Percentiles rank a stretch among this genome's conserved stretches.
phyloP scores from a whole-genome alignment of 2,113 vertebrate genomes.

The Ptilonorhynchus violaceus region DNA sequence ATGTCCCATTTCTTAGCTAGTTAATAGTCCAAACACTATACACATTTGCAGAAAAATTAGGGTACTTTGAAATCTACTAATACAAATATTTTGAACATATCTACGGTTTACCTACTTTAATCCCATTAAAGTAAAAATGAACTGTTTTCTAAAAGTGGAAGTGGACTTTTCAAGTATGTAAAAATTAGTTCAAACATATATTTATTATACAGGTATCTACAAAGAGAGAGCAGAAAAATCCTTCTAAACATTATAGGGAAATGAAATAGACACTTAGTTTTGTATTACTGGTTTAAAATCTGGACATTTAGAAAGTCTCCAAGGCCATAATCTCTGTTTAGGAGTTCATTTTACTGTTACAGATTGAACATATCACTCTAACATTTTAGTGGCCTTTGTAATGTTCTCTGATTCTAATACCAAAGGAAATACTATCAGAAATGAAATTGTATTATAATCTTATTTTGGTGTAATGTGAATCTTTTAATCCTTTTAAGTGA shows the following conservation, averaged over 20 bases:
- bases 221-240: neutral
- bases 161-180: neutral
- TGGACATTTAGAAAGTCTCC: neutral
- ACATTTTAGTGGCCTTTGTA: neutral
- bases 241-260: neutral
- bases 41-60: neutral
- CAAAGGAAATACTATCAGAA: neutral
- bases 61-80: neutral
- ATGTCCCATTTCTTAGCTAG: neutral
- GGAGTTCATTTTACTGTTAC: neutral
- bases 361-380: neutral
- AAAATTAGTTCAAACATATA: neutral
- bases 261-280: neutral
- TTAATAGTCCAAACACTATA: neutral
- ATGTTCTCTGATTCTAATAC: neutral
- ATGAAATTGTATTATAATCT: neutral
- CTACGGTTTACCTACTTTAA: neutral
- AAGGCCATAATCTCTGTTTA: neutral
- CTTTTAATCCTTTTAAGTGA: slow-evolving; percentile 29
- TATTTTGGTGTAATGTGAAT: neutral
- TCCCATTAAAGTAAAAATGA: neutral
- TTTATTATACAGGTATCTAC: neutral
- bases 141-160: neutral
- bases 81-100: neutral
- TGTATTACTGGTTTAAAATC: neutral